Evolutionary conservation across 2,113 vertebrate genomes (phyloP), one percentile per base, ranked within the genome.

Genomic region (Chrysemys picta): DNA sequence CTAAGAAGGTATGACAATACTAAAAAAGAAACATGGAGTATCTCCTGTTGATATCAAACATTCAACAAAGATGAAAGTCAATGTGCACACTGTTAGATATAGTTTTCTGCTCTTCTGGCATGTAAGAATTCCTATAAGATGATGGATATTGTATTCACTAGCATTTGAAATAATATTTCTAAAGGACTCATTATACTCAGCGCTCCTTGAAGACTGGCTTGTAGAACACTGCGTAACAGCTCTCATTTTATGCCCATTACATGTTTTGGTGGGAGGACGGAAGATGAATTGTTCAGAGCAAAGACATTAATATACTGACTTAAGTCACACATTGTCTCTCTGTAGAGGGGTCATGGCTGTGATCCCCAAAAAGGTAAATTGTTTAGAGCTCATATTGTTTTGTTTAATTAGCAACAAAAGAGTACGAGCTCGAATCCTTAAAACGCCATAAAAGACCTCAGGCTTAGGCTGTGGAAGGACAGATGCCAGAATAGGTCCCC

Each of bases 111-210:
- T 31, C 6, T 81, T 5, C 27, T 75, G 78, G 57, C 31, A n/a
- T 1, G 12, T 1, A 87, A 72, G n/a, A 82, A 49, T 19, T 90
- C n/a, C 27, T 22, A 14, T 4, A 4, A 0, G 1, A 53, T 22
- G 16, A n/a, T 6, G 16, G 31, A 69, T 22, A 42, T 12, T 42
- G 38, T 22, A 42, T 75, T 42, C 38, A 42, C 19, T 75, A 16
- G 21, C 69, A 75, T 75, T 21, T 42, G n/a, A 22, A 75, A 75
- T 38, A 72, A 21, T 42, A 75, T 75, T 42, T 75, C 69, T 42
- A 75, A 69, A 69, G 31, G 29, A 21, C n/a, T 57, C 27, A 45
- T 65, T 56, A 16, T 17, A 25, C 38, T 12, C 92, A 84, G 42
- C 5, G 45, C 45, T 35, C 84, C 1, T 88, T 95, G 47, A 42